A percentile compares a stretch with the other conserved stretches of the same genome.
Evolutionary conservation across 1,140 invertebrate genomes (phyloP).

Genomic region (Danaus melanippus): DNA sequence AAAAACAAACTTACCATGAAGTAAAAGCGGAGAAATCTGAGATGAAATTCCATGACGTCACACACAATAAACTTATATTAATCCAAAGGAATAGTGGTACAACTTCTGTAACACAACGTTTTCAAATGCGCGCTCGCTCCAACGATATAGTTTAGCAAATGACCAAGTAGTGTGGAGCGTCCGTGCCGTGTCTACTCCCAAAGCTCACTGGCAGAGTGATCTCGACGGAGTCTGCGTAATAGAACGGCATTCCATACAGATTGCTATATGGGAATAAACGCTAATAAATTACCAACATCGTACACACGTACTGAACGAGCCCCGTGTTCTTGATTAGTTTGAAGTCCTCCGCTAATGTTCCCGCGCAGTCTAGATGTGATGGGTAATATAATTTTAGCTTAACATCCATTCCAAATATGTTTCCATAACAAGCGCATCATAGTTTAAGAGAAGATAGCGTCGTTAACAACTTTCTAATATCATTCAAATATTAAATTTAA

Average conservation of each 20-base stretch:
- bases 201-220: slow-evolving; percentile 61
- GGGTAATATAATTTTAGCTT: no score
- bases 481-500: no score
- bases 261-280: slow-evolving; percentile 69
- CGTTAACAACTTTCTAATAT: no score
- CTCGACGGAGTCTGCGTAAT: slow-evolving; percentile 70
- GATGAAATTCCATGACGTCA: no score
- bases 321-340: slow-evolving; percentile 65
- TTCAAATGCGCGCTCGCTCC: slow-evolving; percentile 23
- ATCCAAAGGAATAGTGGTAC: slow-evolving; percentile 7
- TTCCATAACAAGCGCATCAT: no score
- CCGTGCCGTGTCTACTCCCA: slow-evolving; percentile 47
- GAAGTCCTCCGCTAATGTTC: slow-evolving; percentile 59
- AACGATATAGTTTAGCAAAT: slow-evolving; percentile 36
- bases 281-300: slow-evolving; percentile 68
- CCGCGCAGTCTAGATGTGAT: neutral
- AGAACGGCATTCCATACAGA: slow-evolving; percentile 64
- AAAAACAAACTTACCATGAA: no score
- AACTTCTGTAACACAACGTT: slow-evolving; percentile 36
- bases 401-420: no score
- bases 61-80: neutral
- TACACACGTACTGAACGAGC: slow-evolving; percentile 57
- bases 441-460: no score
- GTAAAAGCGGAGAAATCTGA: no score
- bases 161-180: slow-evolving; percentile 40